Percentiles rank a stretch among this genome's conserved stretches.
Evolutionary conservation across 2,888 invertebrate genomes (phyloP).

Genomic region (Tethea ocularis): DNA sequence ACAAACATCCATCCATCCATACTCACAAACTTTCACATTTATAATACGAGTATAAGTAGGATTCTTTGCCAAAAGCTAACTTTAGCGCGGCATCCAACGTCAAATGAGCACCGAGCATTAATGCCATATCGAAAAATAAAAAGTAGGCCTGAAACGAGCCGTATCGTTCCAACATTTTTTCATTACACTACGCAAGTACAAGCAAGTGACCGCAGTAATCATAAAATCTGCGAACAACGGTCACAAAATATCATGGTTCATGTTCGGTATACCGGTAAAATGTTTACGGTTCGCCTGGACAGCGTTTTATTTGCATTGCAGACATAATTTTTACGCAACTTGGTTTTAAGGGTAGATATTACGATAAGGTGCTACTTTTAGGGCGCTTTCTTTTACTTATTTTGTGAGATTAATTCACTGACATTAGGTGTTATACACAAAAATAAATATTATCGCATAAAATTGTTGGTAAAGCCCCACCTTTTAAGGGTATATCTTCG

Average conservation of each 20-base stretch:
- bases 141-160: too few relatives aligned
- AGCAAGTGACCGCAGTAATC: background rate
- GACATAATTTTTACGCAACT: conserved; percentile 2
- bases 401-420: background rate
- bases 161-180: background rate
- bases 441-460: too few relatives aligned
- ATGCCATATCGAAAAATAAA: too few relatives aligned
- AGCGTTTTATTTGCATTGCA: conserved; percentile 6
- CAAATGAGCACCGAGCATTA: too few relatives aligned
- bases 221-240: background rate
- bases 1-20: too few relatives aligned
- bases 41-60: too few relatives aligned
- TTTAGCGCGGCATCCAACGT: too few relatives aligned
- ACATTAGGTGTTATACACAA: too few relatives aligned
- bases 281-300: background rate
- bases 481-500: too few relatives aligned
- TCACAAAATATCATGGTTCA: background rate
- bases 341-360: background rate
- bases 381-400: background rate
- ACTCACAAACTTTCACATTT: too few relatives aligned
- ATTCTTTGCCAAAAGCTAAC: too few relatives aligned
- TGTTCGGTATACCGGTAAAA: conserved; percentile 1
- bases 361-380: background rate
- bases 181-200: background rate
- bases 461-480: too few relatives aligned